Evolutionary conservation across 1,140 invertebrate species (phyloP).

Genomic region (Leptinotarsa defecta): DNA sequence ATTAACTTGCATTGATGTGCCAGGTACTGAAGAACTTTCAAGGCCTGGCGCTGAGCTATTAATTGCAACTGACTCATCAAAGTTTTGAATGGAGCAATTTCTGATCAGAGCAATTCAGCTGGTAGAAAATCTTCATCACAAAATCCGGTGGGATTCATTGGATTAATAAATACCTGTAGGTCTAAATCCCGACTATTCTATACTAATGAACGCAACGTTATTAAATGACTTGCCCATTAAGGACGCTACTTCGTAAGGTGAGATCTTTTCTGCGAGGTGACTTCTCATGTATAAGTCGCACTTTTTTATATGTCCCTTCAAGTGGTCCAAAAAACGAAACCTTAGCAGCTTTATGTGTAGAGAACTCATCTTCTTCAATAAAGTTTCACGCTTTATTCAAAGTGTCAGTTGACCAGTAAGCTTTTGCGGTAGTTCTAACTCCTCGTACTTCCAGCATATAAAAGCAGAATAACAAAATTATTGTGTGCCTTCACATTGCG

Average conservation of each 20-base stretch:
- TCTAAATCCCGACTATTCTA: slow-evolving; percentile 31
- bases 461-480: slow-evolving; percentile 25
- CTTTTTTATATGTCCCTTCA: too few species aligned
- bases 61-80: slow-evolving; percentile 18
- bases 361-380: slow-evolving; percentile 45
- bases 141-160: background rate
- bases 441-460: slow-evolving; percentile 44
- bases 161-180: slow-evolving; percentile 10
- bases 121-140: background rate
- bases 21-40: slow-evolving; percentile 19
- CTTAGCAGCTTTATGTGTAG: slow-evolving; percentile 51
- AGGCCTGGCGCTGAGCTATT: slow-evolving; percentile 8
- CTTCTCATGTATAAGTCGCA: too few species aligned
- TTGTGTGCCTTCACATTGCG: slow-evolving; percentile 26
- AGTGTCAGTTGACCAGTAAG: slow-evolving; percentile 46
- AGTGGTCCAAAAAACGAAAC: too few species aligned
- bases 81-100: background rate
- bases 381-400: slow-evolving; percentile 44
- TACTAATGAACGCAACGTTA: slow-evolving; percentile 23
- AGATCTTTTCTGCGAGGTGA: too few species aligned
- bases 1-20: slow-evolving; percentile 18
- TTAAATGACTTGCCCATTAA: too few species aligned
- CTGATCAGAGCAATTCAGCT: slow-evolving; percentile 4
- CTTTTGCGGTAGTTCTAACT: slow-evolving; percentile 48
- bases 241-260: too few species aligned